Evolutionary conservation across 2,113 vertebrate species (phyloP), one percentile per base, ranked within the genome.

Genomic region (Nothocercus julius): DNA sequence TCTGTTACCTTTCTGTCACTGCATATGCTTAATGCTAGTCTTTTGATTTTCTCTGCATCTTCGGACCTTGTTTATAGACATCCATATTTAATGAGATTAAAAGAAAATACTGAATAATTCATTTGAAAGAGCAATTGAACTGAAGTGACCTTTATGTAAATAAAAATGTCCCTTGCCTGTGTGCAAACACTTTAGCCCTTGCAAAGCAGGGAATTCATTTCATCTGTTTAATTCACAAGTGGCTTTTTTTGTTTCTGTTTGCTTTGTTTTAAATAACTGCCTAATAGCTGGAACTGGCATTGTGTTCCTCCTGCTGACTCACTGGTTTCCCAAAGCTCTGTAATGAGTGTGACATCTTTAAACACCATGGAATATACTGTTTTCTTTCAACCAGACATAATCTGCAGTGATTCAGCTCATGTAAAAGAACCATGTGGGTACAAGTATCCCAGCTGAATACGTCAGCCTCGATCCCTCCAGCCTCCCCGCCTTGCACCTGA

Each of bases 281-380:
- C 86, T 92, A 91, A 90, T 95, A 79, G 95, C 96, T 92, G 92
- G 94, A 95, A 93, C 90, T 25, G 13, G 47, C 86, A 92, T 93
- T 96, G 86, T 93, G 80, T 68, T 77, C 42, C 92, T 95, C 89
- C 86, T 92, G 96, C 95, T 97, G 97, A 97, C 92, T 97, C 97
- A 91, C 54, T 36, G 76, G 62, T 95, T 94, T 95, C 90, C 68
- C 56, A 96, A 96, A 96, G 92, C 95, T 85, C 92, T 95, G 81
- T 53, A 4, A 75, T 8, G 85, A 96, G 87, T 78, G 76, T 82
- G 91, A 89, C 94, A 97, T 92, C 95, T 96, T 94, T 86, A 78
- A 95, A 87, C 84, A 63, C 63, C 88, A 76, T 83, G 51, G 89
- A 94, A 94, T 68, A 72, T 82, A 94, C 92, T 73, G 90, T 89